phyloP scores from a whole-genome alignment of 2,888 invertebrate genomes.

The Orthosia gracilis region DNA sequence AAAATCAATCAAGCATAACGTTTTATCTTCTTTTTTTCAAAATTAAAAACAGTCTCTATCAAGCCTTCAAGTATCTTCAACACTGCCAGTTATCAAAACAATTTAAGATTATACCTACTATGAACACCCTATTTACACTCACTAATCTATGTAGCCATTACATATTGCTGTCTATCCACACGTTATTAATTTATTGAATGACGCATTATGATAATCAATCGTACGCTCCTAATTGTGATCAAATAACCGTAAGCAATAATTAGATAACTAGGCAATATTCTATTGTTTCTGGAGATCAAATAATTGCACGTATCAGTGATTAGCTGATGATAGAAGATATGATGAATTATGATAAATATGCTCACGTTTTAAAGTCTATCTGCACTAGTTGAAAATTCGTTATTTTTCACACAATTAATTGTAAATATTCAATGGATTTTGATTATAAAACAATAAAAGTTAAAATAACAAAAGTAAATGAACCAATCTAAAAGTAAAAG shows the following conservation, averaged over 20 bases:
- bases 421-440: background rate
- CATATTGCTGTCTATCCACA: constrained; percentile 22
- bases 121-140: background rate
- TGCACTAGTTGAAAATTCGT: too few species aligned
- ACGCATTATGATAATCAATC: constrained; percentile 59
- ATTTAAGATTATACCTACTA: background rate
- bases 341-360: background rate
- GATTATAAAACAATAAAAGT: background rate
- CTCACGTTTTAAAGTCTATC: background rate
- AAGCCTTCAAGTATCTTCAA: background rate
- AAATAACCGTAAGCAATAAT: constrained; percentile 59
- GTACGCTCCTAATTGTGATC: constrained; percentile 56
- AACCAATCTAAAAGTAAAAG: too few species aligned
- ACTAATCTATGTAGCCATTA: background rate
- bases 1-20: too few species aligned
- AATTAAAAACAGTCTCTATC: too few species aligned
- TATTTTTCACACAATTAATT: too few species aligned
- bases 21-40: too few species aligned
- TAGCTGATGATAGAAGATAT: background rate
- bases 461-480: background rate
- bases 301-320: background rate
- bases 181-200: constrained; percentile 57
- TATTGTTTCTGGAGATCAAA: constrained; percentile 33
- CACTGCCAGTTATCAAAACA: background rate
- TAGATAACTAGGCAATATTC: constrained; percentile 44